These are phyloP conservation scores for Dastarcus helophoroides DNA, from an alignment of 2,888 invertebrate species.

Conservation along the genomic window DNA sequence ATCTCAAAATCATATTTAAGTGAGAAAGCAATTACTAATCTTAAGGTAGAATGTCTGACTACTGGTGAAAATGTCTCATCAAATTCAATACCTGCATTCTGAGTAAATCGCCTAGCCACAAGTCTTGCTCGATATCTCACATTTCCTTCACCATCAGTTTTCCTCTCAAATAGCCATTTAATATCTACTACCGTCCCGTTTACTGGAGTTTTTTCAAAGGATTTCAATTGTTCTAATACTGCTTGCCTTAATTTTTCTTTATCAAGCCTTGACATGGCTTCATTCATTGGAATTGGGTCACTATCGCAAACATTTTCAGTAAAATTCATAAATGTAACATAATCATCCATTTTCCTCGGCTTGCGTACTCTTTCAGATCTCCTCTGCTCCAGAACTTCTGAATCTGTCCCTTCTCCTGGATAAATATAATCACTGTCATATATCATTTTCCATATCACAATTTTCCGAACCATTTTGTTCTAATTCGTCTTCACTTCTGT, in stretches of 20 bases:
- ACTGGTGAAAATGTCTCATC: too few species aligned
- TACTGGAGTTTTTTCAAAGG: slow-evolving; percentile 21
- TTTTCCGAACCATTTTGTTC: slow-evolving; percentile 5
- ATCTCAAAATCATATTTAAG: slow-evolving; percentile 10
- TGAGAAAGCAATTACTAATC: too few species aligned
- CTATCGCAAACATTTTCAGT: slow-evolving; percentile 5
- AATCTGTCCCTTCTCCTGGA: too few species aligned
- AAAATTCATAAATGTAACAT: slow-evolving; percentile 14
- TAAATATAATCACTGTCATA: slow-evolving; percentile 2
- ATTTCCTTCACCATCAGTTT: slow-evolving; percentile 16
- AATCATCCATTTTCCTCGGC: slow-evolving; percentile 14
- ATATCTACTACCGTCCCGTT: slow-evolving; percentile 18
- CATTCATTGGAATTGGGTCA: slow-evolving; percentile 13
- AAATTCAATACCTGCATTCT: too few species aligned
- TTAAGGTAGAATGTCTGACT: too few species aligned
- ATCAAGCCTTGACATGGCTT: slow-evolving; percentile 18
- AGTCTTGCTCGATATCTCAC: too few species aligned
- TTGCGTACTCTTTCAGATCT: slow-evolving; percentile 12
- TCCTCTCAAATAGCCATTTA: slow-evolving; percentile 24
- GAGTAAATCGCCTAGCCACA: too few species aligned
- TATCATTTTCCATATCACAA: slow-evolving; percentile 2
- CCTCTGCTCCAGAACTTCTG: too few species aligned
- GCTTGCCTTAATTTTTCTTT: slow-evolving; percentile 17
- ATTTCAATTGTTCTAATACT: slow-evolving; percentile 21
- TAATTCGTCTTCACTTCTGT: slow-evolving; percentile 11